phyloP scores from a whole-genome alignment of 2,113 vertebrate species.

The Ahaetulla prasina region DNA sequence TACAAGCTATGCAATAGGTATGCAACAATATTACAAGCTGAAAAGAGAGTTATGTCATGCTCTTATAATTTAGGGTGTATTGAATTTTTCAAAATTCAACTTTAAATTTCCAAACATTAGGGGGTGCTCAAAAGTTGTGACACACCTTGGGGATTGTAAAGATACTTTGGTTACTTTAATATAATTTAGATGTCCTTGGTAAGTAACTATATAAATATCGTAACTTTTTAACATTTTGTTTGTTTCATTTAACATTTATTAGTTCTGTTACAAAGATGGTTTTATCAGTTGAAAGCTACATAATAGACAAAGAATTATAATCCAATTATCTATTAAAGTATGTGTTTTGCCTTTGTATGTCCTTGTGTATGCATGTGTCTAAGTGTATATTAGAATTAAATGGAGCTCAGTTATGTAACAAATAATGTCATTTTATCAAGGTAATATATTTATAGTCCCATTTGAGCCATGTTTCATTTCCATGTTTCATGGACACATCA shows the following conservation, averaged over 20 bases:
- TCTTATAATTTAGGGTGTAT: background rate
- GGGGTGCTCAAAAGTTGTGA: no score
- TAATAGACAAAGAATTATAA: slow-evolving; percentile 54
- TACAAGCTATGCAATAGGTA: no score
- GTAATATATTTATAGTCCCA: background rate
- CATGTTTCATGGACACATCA: background rate
- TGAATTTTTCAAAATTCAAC: no score
- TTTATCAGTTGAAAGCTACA: slow-evolving; percentile 56
- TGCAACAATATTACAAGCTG: background rate
- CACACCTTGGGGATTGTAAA: no score
- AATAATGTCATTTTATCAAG: background rate
- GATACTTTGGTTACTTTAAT: no score
- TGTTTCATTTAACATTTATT: slow-evolving; percentile 29
- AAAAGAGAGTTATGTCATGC: background rate
- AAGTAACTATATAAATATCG: no score
- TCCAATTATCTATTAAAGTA: slow-evolving; percentile 55
- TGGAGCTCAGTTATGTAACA: background rate
- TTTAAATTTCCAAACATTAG: no score
- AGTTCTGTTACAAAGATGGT: slow-evolving; percentile 41
- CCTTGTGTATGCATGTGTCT: background rate
- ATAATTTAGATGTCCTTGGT: no score
- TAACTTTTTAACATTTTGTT: no score
- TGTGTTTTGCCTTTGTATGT: background rate
- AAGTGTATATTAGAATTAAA: background rate
- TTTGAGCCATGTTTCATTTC: background rate